These are phyloP conservation scores for Spicauda simplicius DNA, from an alignment of 2,888 invertebrate genomes.

Conservation along the genomic window DNA sequence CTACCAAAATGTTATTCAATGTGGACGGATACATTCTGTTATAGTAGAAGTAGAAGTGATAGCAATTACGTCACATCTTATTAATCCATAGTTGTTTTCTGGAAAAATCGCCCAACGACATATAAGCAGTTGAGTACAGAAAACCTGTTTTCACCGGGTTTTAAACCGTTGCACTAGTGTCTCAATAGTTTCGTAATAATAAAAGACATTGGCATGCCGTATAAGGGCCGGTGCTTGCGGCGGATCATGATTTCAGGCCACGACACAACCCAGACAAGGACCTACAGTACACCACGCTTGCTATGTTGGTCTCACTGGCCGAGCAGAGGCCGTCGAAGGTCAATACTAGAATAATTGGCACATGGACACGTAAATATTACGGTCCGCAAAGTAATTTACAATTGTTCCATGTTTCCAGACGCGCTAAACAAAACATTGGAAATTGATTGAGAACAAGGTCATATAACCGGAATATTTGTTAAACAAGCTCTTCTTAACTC, in stretches of 20 bases:
- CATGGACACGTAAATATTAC: slow-evolving; percentile 59
- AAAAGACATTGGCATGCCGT: slow-evolving; percentile 38
- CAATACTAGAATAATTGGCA: slow-evolving; percentile 52
- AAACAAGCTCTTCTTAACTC: slow-evolving; percentile 45
- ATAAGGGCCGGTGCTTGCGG: slow-evolving; percentile 39
- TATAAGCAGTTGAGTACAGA: slow-evolving; percentile 6
- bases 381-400: slow-evolving; percentile 65
- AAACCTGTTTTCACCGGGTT: slow-evolving; percentile 22
- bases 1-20: too few relatives aligned
- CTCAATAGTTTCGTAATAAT: slow-evolving; percentile 39
- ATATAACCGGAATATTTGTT: slow-evolving; percentile 55
- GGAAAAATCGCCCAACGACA: slow-evolving; percentile 19
- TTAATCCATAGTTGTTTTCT: slow-evolving; percentile 16
- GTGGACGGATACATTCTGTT: too few relatives aligned
- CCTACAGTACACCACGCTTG: slow-evolving; percentile 45
- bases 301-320: slow-evolving; percentile 31
- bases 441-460: slow-evolving; percentile 59
- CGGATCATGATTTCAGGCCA: slow-evolving; percentile 48
- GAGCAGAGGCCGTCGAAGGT: slow-evolving; percentile 59
- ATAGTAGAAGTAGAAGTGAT: background rate
- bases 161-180: slow-evolving; percentile 18
- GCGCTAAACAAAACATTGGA: slow-evolving; percentile 65
- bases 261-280: slow-evolving; percentile 51
- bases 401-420: slow-evolving; percentile 63
- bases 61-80: slow-evolving; percentile 13